Evolutionary conservation across 2,797 vertebrate species (phyloP), one percentile per base, ranked within the genome.

Genomic region (Oreonectes daqikongensis): DNA sequence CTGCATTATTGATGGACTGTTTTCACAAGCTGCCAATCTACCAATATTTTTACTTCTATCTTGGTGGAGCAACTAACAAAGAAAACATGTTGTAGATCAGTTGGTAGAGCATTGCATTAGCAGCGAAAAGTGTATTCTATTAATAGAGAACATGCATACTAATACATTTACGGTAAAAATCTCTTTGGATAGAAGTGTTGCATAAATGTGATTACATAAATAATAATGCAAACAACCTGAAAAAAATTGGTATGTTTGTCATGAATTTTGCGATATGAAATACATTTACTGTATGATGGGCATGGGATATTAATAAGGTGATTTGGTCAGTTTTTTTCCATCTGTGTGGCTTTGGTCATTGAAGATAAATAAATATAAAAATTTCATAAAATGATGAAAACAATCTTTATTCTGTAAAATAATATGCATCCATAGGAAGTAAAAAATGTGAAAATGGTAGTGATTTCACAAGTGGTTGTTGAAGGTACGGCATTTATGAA

Each of bases 1-100:
- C 59, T 93, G 86, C 90, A 92, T 93, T 93, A 94, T 93, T 92
- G 88, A 94, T 92, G 85, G 80, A 50, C 82, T 83, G 18, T 82
- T 84, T 78, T 87, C 87, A 86, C 86, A 86, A 82, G 83, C 86
- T 86, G 84, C 85, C 82, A 88, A 91, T 87, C 87, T n/a, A n/a
- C n/a, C n/a, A 82, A 48, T 73, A 73, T 67, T 44, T 55, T 17
- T 57, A 57, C 63, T 46, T 53, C 38, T 14, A n/a, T 44, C 32
- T 28, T 9, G 26, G 52, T 14, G 26, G 30, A 30, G 69, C 81
- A 42, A 44, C 50, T 77, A 78, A 32, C 52, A 46, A 42, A 57
- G 24, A 48, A 44, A 44, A 17, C 5, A 46, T 46, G 40, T 42
- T 46, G 15, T 18, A 46, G 4, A 17, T 5, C 17, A 46, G 15